Conservation (phyloP, 2,113 vertebrate genomes). For the Apus apus region DNA sequence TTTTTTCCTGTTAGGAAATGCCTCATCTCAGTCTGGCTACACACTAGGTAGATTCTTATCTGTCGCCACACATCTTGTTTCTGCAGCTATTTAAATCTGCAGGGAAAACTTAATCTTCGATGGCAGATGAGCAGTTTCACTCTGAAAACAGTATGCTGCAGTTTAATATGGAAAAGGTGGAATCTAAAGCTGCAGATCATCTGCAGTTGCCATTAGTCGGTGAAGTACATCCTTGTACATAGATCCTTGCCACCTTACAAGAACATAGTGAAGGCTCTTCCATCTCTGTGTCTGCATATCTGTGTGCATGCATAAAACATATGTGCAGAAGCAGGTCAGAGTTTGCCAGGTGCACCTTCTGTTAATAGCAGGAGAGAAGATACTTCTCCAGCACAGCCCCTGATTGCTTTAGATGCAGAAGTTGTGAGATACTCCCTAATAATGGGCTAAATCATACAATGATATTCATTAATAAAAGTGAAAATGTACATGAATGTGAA, state of each 20-base stretch:
- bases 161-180: not conserved
- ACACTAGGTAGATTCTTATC: not conserved
- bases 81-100: not conserved
- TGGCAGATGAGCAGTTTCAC: not conserved
- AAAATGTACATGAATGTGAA: not conserved
- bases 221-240: not conserved
- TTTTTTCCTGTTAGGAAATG: not conserved
- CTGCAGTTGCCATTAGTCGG: not conserved
- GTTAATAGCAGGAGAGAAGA: not conserved
- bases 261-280: not conserved
- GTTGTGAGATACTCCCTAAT: not conserved
- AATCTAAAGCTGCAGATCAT: not conserved
- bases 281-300: not conserved
- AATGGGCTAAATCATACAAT: not conserved
- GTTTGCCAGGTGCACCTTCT: not conserved
- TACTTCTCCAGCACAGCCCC: not conserved
- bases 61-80: not conserved
- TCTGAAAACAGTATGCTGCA: not conserved
- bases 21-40: not conserved
- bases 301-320: not conserved
- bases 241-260: not conserved
- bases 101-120: not conserved
- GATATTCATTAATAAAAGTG: not conserved
- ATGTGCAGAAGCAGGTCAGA: not conserved
- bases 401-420: not conserved